Conservation (phyloP, 2,888 invertebrate genomes). For the Neuroscelio doddi region DNA sequence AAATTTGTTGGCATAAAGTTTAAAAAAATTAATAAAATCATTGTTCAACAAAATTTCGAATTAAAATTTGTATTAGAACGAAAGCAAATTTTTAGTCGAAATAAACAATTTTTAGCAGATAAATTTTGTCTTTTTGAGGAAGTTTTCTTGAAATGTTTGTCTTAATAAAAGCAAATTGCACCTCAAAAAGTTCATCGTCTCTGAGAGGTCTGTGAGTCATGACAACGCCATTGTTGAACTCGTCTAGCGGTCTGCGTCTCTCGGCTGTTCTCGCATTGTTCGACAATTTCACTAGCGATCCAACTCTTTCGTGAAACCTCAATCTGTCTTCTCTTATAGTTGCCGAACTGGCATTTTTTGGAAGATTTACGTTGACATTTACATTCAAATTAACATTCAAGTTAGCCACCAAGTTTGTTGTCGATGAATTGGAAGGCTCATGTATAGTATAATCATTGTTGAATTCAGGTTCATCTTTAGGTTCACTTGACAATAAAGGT, state of each 20-base stretch:
- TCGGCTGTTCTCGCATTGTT: constrained; percentile 89
- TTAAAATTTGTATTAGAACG: too few species aligned
- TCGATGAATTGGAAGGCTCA: constrained; percentile 64
- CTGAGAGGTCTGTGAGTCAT: constrained; percentile 92
- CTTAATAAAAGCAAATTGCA: too few species aligned
- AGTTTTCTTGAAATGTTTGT: too few species aligned
- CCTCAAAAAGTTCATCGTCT: constrained; percentile 93
- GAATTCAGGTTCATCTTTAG: constrained; percentile 61
- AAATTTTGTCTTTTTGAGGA: too few species aligned
- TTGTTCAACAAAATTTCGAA: too few species aligned
- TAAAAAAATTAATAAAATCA: too few species aligned
- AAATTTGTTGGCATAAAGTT: too few species aligned
- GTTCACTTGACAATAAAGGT: constrained; percentile 43
- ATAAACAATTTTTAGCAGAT: too few species aligned
- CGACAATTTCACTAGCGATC: constrained; percentile 88
- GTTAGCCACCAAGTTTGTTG: constrained; percentile 69
- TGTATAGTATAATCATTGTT: constrained; percentile 64
- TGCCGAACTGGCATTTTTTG: constrained; percentile 64
- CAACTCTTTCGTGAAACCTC: constrained; percentile 91
- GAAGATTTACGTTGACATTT: constrained; percentile 67
- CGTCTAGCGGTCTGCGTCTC: constrained; percentile 89
- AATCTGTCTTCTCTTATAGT: constrained; percentile 77
- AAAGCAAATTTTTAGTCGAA: too few species aligned
- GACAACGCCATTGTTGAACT: constrained; percentile 96
- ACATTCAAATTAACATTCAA: constrained; percentile 70